phyloP scores from a whole-genome alignment of 2,113 vertebrate genomes.

The Philantomba maxwellii region DNA sequence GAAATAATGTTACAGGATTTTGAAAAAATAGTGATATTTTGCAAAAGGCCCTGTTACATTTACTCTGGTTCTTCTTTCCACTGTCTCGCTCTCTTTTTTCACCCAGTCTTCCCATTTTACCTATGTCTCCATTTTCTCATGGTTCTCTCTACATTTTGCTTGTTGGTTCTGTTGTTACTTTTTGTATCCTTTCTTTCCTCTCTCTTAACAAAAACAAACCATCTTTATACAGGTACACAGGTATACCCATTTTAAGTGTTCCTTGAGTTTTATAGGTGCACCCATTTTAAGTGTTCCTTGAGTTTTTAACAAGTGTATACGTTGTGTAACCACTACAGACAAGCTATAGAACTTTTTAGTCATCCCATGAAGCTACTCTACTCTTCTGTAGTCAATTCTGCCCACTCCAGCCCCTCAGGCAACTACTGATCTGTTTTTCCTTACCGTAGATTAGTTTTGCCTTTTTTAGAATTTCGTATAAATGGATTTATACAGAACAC shows the following conservation, averaged over 20 bases:
- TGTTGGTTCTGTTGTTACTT: neutral
- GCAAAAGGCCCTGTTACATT: neutral
- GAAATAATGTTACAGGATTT: neutral
- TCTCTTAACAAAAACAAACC: neutral
- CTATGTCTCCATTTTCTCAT: neutral
- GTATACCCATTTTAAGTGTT: neutral
- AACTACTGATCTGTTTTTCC: neutral
- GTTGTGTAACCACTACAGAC: neutral
- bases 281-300: neutral
- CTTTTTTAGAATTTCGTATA: neutral
- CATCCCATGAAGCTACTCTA: neutral
- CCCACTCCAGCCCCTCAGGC: neutral
- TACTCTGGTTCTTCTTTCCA: neutral
- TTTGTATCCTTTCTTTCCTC: neutral
- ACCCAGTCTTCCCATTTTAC: neutral
- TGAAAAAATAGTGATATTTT: constrained; percentile 22
- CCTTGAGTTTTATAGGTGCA: neutral
- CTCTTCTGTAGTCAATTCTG: neutral
- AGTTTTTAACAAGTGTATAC: neutral
- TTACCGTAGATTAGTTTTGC: neutral
- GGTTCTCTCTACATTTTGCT: neutral
- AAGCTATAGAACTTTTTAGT: neutral
- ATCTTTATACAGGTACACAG: neutral
- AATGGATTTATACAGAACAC: neutral
- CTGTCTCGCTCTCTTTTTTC: neutral